phyloP scores from a whole-genome alignment of 2,888 invertebrate species.

The Megalurothrips usitatus region DNA sequence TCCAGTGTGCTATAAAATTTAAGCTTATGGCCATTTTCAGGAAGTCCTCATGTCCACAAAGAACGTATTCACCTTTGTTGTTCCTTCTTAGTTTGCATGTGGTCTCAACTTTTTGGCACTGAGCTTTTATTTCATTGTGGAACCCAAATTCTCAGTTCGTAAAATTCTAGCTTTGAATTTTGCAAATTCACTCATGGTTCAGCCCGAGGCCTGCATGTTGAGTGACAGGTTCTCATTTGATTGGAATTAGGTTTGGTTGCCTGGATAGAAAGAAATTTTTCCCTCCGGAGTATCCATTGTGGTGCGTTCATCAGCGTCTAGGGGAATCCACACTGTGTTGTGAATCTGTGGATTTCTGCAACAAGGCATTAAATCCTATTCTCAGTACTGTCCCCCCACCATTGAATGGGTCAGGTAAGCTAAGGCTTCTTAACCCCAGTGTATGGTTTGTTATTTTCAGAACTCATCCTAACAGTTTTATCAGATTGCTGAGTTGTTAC shows the following conservation, averaged over 20 bases:
- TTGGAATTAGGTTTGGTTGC: slow-evolving; percentile 44
- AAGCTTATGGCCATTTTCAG: too few relatives aligned
- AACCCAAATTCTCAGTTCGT: too few relatives aligned
- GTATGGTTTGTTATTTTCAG: background rate
- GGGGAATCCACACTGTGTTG: background rate
- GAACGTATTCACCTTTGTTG: too few relatives aligned
- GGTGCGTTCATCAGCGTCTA: slow-evolving; percentile 44
- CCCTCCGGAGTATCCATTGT: slow-evolving; percentile 55
- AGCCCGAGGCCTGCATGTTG: too few relatives aligned
- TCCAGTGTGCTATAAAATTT: too few relatives aligned
- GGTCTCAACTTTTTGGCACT: too few relatives aligned
- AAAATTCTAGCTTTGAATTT: too few relatives aligned
- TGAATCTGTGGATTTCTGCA: background rate
- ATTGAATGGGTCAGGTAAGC: slow-evolving; percentile 3
- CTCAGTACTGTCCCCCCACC: background rate
- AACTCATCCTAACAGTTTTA: slow-evolving; percentile 4
- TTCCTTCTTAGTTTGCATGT: too few relatives aligned
- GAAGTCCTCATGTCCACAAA: too few relatives aligned
- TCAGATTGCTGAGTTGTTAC: background rate
- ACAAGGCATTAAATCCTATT: slow-evolving; percentile 1
- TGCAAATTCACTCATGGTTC: too few relatives aligned
- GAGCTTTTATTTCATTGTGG: too few relatives aligned
- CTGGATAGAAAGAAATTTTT: slow-evolving; percentile 51
- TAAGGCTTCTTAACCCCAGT: background rate
- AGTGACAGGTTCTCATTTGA: background rate